These are phyloP conservation scores for Argyresthia albistria DNA, from an alignment of 2,888 invertebrate species.

Conservation along the genomic window DNA sequence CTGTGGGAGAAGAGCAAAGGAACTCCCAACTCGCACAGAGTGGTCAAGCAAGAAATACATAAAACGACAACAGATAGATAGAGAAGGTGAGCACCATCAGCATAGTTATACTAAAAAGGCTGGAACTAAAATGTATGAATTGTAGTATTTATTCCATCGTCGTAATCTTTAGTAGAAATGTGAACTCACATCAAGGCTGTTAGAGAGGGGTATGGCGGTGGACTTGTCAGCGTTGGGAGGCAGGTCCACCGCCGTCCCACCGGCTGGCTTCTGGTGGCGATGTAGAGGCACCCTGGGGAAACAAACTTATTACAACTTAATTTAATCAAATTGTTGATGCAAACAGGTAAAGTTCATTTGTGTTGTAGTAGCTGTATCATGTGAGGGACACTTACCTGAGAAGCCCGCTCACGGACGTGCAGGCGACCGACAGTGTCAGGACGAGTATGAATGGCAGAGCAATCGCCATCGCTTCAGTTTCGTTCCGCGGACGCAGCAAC, in stretches of 20 bases:
- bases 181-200: background rate
- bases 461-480: conserved; percentile 23
- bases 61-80: too few species aligned
- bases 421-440: conserved; percentile 31
- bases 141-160: too few species aligned
- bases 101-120: too few species aligned
- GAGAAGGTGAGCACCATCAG: too few species aligned
- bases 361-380: background rate
- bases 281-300: conserved; percentile 79
- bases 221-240: background rate
- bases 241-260: background rate
- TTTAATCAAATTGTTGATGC: background rate
- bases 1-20: too few species aligned
- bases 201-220: background rate
- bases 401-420: conserved; percentile 26
- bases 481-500: too few species aligned
- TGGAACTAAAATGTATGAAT: background rate
- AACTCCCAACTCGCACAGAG: too few species aligned
- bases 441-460: conserved; percentile 29
- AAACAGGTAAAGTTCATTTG: too few species aligned
- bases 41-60: too few species aligned
- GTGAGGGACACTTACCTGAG: conserved; percentile 29
- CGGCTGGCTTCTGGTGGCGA: conserved; percentile 65
- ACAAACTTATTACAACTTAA: background rate
- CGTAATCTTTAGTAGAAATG: too few species aligned